These are phyloP conservation scores for Acromyrmex heyeri DNA, from an alignment of 1,140 invertebrate species.

Conservation along the genomic window DNA sequence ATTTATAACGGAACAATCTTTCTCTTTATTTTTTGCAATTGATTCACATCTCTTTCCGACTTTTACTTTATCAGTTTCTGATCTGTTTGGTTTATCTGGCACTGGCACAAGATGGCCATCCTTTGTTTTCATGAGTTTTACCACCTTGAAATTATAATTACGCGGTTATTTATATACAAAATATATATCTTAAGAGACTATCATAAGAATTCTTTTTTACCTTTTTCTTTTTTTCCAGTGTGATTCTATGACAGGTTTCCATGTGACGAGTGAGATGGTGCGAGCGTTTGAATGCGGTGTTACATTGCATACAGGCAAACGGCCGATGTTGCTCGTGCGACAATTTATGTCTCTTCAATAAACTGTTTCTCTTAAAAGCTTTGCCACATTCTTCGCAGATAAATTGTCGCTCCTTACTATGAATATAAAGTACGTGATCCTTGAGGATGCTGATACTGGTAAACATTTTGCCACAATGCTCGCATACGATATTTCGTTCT, in stretches of 20 bases:
- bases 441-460: slow-evolving; percentile 81
- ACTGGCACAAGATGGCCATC: slow-evolving; percentile 79
- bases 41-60: not conserved
- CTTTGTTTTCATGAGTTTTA: slow-evolving; percentile 82
- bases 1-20: slow-evolving; percentile 5
- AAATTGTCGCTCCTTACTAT: slow-evolving; percentile 80
- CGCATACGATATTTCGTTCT: slow-evolving; percentile 79
- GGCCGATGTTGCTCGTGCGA: slow-evolving; percentile 81
- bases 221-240: slow-evolving; percentile 78
- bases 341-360: slow-evolving; percentile 80
- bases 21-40: slow-evolving; percentile 13
- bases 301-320: slow-evolving; percentile 79
- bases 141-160: slow-evolving; percentile 58
- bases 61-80: slow-evolving; percentile 53
- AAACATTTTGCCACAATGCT: slow-evolving; percentile 83
- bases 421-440: slow-evolving; percentile 80
- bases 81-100: slow-evolving; percentile 74
- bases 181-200: not conserved
- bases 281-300: slow-evolving; percentile 80
- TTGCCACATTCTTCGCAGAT: slow-evolving; percentile 84
- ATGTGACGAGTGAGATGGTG: slow-evolving; percentile 81
- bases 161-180: not conserved
- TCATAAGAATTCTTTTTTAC: slow-evolving; percentile 51
- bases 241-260: slow-evolving; percentile 81
- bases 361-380: slow-evolving; percentile 81